Evolutionary conservation across 2,797 vertebrate species (phyloP), one percentile per base, ranked within the genome.

Genomic region (Pogoniulus pusillus): DNA sequence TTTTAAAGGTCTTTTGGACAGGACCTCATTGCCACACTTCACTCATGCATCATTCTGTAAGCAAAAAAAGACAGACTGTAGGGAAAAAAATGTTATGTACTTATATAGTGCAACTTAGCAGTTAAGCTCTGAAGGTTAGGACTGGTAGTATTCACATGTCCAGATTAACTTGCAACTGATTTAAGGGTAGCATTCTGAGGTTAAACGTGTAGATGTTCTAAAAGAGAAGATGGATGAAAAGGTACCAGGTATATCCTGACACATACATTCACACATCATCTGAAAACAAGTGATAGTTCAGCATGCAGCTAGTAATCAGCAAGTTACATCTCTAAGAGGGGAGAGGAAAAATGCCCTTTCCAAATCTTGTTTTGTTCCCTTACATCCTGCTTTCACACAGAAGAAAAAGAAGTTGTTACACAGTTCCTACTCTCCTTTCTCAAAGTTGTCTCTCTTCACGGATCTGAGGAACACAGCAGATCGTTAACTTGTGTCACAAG

Each of bases 271-370:
- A 76, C 3, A 9, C 6, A 27, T n/a, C 10, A 55, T 20, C 55
- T 55, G 64, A 43, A 86, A 72, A 71, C 20, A 76, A 60, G 34
- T 2, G 12, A 16, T 11, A 7, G 35, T 43, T 66, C 39, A 62
- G 30, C 19, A 64, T 1, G 2, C 24, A 72, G 45, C 12, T 35
- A 41, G 17, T 9, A 17, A 59, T 39, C 35, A n/a, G 10, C 16
- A 16, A 51, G 12, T 41, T 37, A 16, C 8, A 17, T 0, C 1
- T 17, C 15, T 2, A 8, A 66, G 15, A 3, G 10, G 12, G 15
- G 20, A 84, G 9, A 17, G 53, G 35, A 62, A 62, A 69, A 74
- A 55, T 5, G 4, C 2, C 62, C 30, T 45, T 66, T 43, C 20
- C 24, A 66, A 68, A 66, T 23, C 11, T 43, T 35, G 23, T 10